phyloP scores from a whole-genome alignment of 2,888 invertebrate genomes.

The Mesochorus sp. region DNA sequence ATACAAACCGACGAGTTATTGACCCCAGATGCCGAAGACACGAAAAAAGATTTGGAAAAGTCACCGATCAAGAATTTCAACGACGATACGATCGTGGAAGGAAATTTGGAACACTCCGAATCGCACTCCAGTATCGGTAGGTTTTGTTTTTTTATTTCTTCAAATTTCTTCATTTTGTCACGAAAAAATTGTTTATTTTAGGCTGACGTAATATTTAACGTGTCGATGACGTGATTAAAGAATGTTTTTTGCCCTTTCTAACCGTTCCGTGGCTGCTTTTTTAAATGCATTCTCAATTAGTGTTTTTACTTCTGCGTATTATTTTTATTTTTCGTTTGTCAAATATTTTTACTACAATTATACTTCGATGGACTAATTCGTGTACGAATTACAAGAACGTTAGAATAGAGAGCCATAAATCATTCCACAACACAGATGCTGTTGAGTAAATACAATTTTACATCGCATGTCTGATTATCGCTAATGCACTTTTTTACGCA shows the following conservation, averaged over 20 bases:
- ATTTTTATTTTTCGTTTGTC: background rate
- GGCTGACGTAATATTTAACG: background rate
- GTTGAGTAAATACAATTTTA: background rate
- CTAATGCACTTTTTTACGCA: slow-evolving; percentile 15
- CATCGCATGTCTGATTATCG: slow-evolving; percentile 33
- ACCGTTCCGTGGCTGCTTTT: background rate
- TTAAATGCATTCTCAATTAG: background rate
- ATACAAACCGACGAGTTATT: slow-evolving; percentile 82
- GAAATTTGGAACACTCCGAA: slow-evolving; percentile 75
- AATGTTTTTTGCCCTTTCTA: background rate
- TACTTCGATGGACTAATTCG: background rate
- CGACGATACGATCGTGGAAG: slow-evolving; percentile 52
- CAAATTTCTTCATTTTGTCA: background rate
- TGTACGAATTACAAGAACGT: background rate
- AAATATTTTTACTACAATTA: background rate
- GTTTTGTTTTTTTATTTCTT: slow-evolving; percentile 34
- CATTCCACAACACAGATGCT: background rate
- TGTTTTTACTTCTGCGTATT: background rate
- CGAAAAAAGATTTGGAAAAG: slow-evolving; percentile 51
- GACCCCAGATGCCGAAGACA: slow-evolving; percentile 69
- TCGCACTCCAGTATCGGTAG: slow-evolving; percentile 82
- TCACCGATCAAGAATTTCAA: slow-evolving; percentile 43
- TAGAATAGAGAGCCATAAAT: background rate
- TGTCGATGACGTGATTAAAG: background rate
- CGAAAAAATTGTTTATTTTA: background rate